A percentile compares a stretch with the other conserved stretches of the same genome.
phyloP scores from a whole-genome alignment of 2,888 invertebrate genomes.

The Heliconius hortense region DNA sequence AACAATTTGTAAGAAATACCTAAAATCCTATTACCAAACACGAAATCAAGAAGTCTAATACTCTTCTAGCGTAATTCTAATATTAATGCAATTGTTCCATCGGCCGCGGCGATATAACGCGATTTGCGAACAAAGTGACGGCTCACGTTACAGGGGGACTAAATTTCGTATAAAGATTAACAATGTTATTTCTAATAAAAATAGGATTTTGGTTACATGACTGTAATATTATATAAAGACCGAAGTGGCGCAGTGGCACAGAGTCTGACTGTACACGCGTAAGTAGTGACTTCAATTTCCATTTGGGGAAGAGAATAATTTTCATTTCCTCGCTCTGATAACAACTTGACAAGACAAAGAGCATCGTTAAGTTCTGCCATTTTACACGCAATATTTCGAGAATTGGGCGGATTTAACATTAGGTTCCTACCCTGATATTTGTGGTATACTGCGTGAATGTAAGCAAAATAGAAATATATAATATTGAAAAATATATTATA shows the following conservation, averaged over 20 bases:
- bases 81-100: conserved; percentile 53
- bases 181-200: conserved; percentile 22
- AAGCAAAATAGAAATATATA: too few species aligned
- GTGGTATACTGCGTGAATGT: too few species aligned
- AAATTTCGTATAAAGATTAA: conserved; percentile 21
- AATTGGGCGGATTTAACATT: not conserved
- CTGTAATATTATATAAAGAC: not conserved
- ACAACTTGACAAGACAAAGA: not conserved
- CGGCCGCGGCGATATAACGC: conserved; percentile 37
- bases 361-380: not conserved
- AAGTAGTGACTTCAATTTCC: not conserved
- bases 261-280: not conserved
- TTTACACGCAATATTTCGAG: not conserved
- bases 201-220: not conserved
- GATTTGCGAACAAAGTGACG: conserved; percentile 41
- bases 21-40: conserved; percentile 18
- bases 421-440: too few species aligned
- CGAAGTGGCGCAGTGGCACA: not conserved
- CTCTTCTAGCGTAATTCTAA: conserved; percentile 40
- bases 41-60: conserved; percentile 27
- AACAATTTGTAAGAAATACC: too few species aligned
- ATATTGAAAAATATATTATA: too few species aligned
- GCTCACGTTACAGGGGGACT: conserved; percentile 42
- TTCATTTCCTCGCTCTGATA: not conserved
- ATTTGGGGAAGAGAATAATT: not conserved